Base-by-base conservation (phyloP, 2,797 vertebrate genomes). In the Tympanoctomys barrerae region DNA sequence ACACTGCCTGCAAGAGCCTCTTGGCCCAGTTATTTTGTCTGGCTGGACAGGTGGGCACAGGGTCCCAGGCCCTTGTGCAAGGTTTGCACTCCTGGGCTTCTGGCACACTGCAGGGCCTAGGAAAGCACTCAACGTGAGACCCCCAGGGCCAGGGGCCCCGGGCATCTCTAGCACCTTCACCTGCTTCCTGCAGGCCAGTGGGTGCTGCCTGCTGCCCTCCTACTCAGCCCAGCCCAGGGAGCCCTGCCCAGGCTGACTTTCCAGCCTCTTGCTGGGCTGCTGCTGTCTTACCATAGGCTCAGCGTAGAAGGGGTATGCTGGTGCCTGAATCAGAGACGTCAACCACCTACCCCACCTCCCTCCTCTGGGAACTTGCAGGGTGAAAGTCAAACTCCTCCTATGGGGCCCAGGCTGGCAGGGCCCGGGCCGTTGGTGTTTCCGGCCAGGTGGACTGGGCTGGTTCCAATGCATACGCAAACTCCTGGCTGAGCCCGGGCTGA, bases 1-100 rank as follows among this genome's bases (percentile, higher is more conserved):
- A 87, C 5, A 7, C 39, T 39, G 90, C 95, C 88, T 0, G 0
- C 86, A 68, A 94, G 93, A 96, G 78, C 91, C 73, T 54, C 59
- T 33, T 91, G 79, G 81, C 64, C 93, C 24, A 82, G 80, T 92
- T 90, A 16, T 22, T 92, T 95, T 96, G 95, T 64, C 39, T 70
- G 78, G 46, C 68, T 6, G 78, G 89, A 57, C 98, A 97, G 97
- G 96, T 98, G 19, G 54, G 54, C 4, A 16, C 16, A 36, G 62
- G 62, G 28, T 54, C 31, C 0, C 14, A 33, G 19, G 90, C 33
- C 9, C 0, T 22, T 16, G 46, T 8, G 13, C 3, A 21, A 78
- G 64, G 14, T 28, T 85, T 31, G 68, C 31, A 75, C 61, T 42
- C 24, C 0, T 0, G 9, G 64, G 57, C 62, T 70, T 91, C 73